phyloP scores from a whole-genome alignment of 2,888 invertebrate genomes.

The Agonopterix arenella region DNA sequence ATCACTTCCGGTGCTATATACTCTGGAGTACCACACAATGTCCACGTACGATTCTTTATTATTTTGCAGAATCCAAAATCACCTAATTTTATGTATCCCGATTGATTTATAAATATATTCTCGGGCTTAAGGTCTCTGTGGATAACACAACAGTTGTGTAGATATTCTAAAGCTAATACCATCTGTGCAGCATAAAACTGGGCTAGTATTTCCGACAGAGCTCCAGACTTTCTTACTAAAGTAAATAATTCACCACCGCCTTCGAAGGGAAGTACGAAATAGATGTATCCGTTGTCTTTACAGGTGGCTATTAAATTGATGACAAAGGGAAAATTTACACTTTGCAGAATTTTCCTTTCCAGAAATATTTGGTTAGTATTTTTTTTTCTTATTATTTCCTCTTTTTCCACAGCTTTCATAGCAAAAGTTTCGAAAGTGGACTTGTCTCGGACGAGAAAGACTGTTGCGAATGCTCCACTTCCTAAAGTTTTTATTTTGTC shows the following conservation, averaged over 20 bases:
- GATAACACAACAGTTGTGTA: constrained; percentile 88
- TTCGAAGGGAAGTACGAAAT: constrained; percentile 87
- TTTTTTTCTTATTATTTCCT: constrained; percentile 86
- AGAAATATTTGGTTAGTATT: constrained; percentile 88
- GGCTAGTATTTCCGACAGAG: constrained; percentile 83
- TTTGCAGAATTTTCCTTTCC: constrained; percentile 91
- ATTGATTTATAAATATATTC: constrained; percentile 85
- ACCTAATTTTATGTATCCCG: constrained; percentile 88
- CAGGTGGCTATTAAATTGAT: constrained; percentile 86
- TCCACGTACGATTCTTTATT: constrained; percentile 86
- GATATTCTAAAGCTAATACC: constrained; percentile 90
- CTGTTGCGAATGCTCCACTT: constrained; percentile 90
- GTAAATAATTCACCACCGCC: constrained; percentile 90
- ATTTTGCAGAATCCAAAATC: constrained; percentile 96
- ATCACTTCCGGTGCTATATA: constrained; percentile 96
- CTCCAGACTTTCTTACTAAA: constrained; percentile 76
- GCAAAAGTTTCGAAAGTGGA: constrained; percentile 80
- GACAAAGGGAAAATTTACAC: constrained; percentile 90
- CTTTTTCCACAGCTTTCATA: constrained; percentile 92
- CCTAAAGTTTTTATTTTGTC: constrained; percentile 86
- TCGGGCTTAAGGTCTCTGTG: constrained; percentile 95
- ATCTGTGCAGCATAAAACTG: constrained; percentile 95
- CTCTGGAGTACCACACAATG: constrained; percentile 96
- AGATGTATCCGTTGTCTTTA: constrained; percentile 90
- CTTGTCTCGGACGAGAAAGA: constrained; percentile 83